phyloP scores from a whole-genome alignment of 2,888 invertebrate species.

The Brachyptera putata region DNA sequence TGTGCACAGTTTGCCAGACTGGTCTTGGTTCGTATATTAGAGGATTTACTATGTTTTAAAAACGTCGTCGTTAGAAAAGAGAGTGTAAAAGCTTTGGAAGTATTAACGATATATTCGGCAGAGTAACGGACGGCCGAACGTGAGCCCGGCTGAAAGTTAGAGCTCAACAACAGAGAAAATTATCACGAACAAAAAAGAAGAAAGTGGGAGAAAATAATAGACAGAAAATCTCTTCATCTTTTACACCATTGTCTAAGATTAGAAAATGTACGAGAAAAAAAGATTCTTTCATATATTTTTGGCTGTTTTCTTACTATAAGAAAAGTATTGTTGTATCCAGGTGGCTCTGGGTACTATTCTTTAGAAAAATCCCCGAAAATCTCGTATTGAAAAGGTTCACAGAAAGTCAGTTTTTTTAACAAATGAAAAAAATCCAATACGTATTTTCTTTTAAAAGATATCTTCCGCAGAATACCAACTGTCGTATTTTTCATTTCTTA shows the following conservation, averaged over 20 bases:
- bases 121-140: neutral
- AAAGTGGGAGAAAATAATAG: conserved; percentile 21
- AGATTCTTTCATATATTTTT: neutral
- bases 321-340: conserved; percentile 3
- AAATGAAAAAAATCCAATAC: neutral
- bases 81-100: neutral
- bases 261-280: neutral
- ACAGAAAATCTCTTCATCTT: conserved; percentile 13
- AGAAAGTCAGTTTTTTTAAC: conserved; percentile 1
- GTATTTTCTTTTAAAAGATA: neutral
- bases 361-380: neutral
- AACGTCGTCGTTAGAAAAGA: neutral
- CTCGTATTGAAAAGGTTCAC: neutral
- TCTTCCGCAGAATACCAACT: neutral
- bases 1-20: neutral
- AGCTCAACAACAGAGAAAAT: conserved; percentile 13
- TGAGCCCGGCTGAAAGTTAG: neutral
- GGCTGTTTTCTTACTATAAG: neutral
- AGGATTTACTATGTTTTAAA: conserved; percentile 12
- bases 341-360: conserved; percentile 12
- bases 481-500: neutral
- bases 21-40: conserved; percentile 5
- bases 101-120: conserved; percentile 13
- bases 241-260: conserved; percentile 5
- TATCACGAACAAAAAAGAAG: neutral